These are phyloP conservation scores for Argya squamiceps DNA, from an alignment of 2,797 vertebrate genomes.

Conservation along the genomic window DNA sequence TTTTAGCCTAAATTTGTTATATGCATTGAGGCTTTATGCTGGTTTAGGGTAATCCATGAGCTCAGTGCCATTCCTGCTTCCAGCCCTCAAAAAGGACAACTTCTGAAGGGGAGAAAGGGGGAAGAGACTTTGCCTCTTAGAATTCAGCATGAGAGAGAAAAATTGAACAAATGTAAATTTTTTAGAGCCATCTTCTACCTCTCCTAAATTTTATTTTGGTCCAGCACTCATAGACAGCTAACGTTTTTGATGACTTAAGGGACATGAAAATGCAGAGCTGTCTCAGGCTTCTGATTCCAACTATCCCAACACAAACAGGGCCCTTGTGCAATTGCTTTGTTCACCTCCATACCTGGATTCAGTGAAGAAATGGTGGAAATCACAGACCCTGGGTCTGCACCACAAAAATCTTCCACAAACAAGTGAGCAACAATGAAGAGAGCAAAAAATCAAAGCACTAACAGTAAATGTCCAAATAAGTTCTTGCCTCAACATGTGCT, in stretches of 20 bases:
- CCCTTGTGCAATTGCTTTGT: background rate
- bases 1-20: background rate
- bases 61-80: background rate
- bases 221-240: background rate
- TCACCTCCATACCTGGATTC: background rate
- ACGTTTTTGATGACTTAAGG: background rate
- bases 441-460: background rate
- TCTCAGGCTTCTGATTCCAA: background rate
- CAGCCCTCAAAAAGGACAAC: rapidly evolving
- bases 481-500: conserved; percentile 2
- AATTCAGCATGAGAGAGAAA: background rate
- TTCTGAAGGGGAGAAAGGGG: background rate
- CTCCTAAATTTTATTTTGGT: background rate
- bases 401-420: background rate
- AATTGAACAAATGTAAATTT: background rate
- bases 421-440: background rate
- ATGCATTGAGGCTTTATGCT: background rate
- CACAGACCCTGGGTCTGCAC: background rate
- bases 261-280: background rate
- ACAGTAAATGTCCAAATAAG: background rate
- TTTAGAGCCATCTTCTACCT: background rate
- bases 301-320: rapidly evolving
- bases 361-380: background rate
- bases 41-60: background rate
- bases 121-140: background rate